Percentiles rank a stretch among this genome's conserved stretches.
Evolutionary conservation across 2,888 invertebrate genomes (phyloP).

Genomic region (Cyclophora albipunctata): DNA sequence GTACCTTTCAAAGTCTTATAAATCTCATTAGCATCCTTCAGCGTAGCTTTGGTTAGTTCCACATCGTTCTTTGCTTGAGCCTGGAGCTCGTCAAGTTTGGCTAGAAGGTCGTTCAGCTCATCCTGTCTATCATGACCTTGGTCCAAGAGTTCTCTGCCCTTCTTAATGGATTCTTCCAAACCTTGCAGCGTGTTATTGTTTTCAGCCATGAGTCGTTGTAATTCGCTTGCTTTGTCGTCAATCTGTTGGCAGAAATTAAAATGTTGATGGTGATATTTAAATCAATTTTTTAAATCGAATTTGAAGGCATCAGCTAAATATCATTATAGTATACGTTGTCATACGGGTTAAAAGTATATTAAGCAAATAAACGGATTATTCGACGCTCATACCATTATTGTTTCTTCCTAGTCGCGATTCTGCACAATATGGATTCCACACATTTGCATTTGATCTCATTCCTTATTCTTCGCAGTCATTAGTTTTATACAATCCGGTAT

Average conservation of each 20-base stretch:
- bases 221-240: constrained; percentile 58
- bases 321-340: no score
- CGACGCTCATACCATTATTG: no score
- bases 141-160: constrained; percentile 81
- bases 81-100: constrained; percentile 84
- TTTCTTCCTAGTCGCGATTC: no score
- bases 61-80: constrained; percentile 89
- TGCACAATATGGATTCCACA: no score
- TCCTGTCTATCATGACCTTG: constrained; percentile 78
- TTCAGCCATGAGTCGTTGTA: constrained; percentile 67
- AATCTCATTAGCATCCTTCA: constrained; percentile 42
- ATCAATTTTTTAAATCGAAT: no score
- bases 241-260: constrained; percentile 54
- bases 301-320: no score
- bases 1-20: constrained; percentile 36
- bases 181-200: constrained; percentile 76
- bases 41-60: constrained; percentile 81
- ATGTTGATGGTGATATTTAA: background rate
- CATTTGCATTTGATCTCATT: no score
- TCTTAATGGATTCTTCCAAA: constrained; percentile 78
- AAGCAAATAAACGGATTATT: no score
- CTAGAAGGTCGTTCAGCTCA: constrained; percentile 85
- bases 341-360: no score
- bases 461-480: no score
- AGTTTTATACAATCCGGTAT: no score